A percentile compares a stretch with the other conserved stretches of the same genome.
These are phyloP conservation scores for Albula glossodonta DNA, from an alignment of 2,113 vertebrate species.

Conservation along the genomic window DNA sequence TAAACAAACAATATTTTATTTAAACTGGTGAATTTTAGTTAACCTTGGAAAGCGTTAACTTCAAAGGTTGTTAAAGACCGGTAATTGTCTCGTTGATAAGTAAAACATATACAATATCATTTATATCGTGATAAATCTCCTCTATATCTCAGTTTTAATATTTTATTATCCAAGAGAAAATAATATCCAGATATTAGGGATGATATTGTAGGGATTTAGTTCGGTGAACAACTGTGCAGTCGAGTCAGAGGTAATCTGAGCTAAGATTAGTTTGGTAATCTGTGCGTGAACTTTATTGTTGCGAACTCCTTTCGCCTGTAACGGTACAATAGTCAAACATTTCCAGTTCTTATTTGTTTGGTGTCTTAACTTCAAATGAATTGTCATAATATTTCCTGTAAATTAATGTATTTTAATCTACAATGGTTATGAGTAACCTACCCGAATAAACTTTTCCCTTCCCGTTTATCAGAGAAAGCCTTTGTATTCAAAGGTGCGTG, in stretches of 20 bases:
- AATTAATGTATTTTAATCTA: not conserved
- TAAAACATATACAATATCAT: slow-evolving; percentile 13
- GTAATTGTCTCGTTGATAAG: no score
- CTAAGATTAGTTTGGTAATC: slow-evolving; percentile 31
- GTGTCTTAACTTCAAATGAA: not conserved
- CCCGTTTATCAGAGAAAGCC: not conserved
- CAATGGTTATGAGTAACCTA: not conserved
- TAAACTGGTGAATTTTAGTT: no score
- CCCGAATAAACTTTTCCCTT: not conserved
- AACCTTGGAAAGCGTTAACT: no score
- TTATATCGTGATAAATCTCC: slow-evolving; percentile 10
- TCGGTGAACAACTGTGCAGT: slow-evolving; percentile 8
- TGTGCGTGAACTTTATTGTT: slow-evolving; percentile 25
- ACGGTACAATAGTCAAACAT: not conserved
- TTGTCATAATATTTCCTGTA: not conserved
- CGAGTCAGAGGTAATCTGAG: slow-evolving; percentile 23
- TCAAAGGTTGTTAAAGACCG: no score
- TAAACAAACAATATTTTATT: no score
- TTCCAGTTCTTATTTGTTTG: not conserved
- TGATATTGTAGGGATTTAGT: slow-evolving; percentile 22
- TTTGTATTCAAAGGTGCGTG: not conserved
- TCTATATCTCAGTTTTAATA: slow-evolving; percentile 12
- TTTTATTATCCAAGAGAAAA: slow-evolving; percentile 29
- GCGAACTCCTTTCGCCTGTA: not conserved
- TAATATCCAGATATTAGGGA: slow-evolving; percentile 12